Evolutionary conservation across 2,888 invertebrate genomes (phyloP).

Genomic region (Cheilosia soror): DNA sequence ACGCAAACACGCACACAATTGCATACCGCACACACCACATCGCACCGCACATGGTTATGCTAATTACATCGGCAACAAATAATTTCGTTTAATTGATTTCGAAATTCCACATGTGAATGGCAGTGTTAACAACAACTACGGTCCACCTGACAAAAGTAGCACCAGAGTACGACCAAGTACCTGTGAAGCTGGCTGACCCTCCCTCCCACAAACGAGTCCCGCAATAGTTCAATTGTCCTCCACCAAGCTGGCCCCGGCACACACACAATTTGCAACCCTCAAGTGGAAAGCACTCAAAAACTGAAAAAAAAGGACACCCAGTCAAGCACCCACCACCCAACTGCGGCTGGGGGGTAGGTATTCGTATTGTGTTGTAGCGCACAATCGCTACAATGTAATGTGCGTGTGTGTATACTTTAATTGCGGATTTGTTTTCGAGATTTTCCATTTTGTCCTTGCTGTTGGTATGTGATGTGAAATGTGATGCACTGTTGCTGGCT

Average conservation of each 20-base stretch:
- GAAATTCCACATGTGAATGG: conserved; percentile 72
- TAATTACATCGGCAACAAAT: conserved; percentile 76
- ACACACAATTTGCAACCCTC: conserved; percentile 66
- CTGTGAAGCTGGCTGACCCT: conserved; percentile 6
- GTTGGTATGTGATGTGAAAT: conserved; percentile 35
- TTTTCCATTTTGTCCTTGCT: conserved; percentile 68
- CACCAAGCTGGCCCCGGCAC: conserved; percentile 32
- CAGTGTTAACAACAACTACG: conserved; percentile 72
- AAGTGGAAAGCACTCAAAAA: conserved; percentile 35
- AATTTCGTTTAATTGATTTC: conserved; percentile 75
- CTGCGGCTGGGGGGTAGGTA: neutral
- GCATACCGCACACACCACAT: conserved; percentile 57
- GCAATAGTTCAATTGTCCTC: conserved; percentile 49
- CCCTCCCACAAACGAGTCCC: neutral
- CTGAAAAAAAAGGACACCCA: conserved; percentile 40
- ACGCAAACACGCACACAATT: conserved; percentile 32
- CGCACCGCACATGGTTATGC: conserved; percentile 74
- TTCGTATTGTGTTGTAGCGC: conserved; percentile 20
- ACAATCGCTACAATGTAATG: conserved; percentile 68
- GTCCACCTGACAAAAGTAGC: conserved; percentile 69
- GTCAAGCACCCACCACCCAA: neutral
- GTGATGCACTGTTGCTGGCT: conserved; percentile 47
- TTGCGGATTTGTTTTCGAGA: conserved; percentile 75
- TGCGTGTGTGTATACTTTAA: conserved; percentile 71
- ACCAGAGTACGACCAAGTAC: conserved; percentile 28